Percentiles rank a stretch among this genome's conserved stretches.
Evolutionary conservation across 1,140 invertebrate species (phyloP).

Genomic region (Trialeurodes vaporariorum): DNA sequence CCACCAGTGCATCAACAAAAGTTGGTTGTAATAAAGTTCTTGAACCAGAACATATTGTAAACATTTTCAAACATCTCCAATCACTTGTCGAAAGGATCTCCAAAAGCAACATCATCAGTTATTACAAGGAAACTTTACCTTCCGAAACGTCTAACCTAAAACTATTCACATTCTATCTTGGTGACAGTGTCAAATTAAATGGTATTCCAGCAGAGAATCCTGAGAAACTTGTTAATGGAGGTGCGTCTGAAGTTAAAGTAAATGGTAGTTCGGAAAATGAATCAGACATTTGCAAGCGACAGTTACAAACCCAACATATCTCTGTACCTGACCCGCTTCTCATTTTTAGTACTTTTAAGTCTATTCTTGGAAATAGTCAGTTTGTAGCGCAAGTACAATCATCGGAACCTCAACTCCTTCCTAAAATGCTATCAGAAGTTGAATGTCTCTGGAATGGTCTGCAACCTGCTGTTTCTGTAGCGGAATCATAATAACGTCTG

Average conservation of each 20-base stretch:
- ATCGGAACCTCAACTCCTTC: too few species aligned
- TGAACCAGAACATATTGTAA: not conserved
- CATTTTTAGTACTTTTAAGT: not conserved
- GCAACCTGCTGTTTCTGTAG: too few species aligned
- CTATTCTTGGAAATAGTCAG: not conserved
- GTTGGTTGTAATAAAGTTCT: not conserved
- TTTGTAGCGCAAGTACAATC: too few species aligned
- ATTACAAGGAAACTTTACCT: not conserved
- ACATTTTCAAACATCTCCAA: not conserved
- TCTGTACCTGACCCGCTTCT: not conserved
- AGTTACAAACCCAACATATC: not conserved
- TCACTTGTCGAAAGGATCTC: not conserved
- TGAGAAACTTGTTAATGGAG: too few species aligned
- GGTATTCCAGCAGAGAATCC: not conserved
- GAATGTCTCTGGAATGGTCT: too few species aligned
- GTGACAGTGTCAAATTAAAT: not conserved
- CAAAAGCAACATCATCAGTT: not conserved
- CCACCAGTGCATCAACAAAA: not conserved
- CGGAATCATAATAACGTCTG: too few species aligned
- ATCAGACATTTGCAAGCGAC: too few species aligned
- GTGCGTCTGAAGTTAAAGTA: too few species aligned
- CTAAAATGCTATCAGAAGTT: too few species aligned
- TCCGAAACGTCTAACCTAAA: not conserved
- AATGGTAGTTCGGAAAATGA: too few species aligned
- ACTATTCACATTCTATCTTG: not conserved